Conservation (phyloP, 2,797 vertebrate species). For the Oreortyx pictus region DNA sequence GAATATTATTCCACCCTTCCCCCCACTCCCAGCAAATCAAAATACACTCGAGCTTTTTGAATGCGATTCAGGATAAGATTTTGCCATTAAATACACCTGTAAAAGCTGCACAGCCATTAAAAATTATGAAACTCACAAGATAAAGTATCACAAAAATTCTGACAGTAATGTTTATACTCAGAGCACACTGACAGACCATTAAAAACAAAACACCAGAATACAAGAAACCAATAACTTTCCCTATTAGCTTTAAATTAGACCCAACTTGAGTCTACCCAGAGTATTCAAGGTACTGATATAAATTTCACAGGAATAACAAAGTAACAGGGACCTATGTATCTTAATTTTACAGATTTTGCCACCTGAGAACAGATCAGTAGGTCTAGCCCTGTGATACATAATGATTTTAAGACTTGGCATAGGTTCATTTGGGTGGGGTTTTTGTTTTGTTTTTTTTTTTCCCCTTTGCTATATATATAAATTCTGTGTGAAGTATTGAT, state of each 20-base stretch:
- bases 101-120: slow-evolving; percentile 10
- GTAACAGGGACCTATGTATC: neutral
- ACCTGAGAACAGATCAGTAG: neutral
- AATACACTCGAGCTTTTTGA: slow-evolving; percentile 24
- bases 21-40: slow-evolving; percentile 3
- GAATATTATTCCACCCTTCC: slow-evolving; percentile 22
- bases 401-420: neutral
- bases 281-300: neutral
- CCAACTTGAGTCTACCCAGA: neutral
- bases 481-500: neutral
- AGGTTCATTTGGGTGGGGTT: neutral
- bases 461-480: neutral
- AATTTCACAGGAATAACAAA: slow-evolving; percentile 2
- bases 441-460: too few species aligned
- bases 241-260: slow-evolving; percentile 1
- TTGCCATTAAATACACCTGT: slow-evolving; percentile 37
- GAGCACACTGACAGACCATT: neutral
- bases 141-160: neutral
- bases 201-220: slow-evolving; percentile 2
- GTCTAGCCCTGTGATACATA: neutral
- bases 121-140: neutral
- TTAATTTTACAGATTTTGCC: neutral
- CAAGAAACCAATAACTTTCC: neutral
- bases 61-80: slow-evolving; percentile 30
- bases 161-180: neutral